Conservation (phyloP, 2,113 vertebrate species). For the Sula dactylatra region DNA sequence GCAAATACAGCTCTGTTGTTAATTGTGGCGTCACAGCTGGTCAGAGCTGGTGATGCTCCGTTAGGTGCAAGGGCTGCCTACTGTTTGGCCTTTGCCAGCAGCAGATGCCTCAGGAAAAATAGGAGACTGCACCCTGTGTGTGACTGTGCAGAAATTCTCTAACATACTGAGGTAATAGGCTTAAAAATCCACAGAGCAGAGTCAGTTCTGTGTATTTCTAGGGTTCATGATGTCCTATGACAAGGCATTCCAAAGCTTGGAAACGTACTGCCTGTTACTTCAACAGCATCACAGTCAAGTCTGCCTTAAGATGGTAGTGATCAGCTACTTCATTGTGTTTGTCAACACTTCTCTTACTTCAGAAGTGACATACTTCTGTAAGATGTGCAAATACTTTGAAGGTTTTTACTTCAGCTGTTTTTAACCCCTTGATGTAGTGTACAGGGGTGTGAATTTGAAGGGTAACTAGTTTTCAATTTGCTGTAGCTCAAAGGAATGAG, state of each 20-base stretch:
- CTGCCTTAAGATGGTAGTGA: neutral
- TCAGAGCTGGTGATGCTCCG: neutral
- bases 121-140: neutral
- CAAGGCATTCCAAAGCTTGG: neutral
- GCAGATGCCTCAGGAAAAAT: neutral
- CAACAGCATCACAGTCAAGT: neutral
- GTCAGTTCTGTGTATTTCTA: neutral
- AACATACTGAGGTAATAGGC: neutral
- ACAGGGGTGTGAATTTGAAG: neutral
- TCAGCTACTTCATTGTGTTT: neutral
- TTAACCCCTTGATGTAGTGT: neutral
- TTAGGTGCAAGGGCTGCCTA: neutral
- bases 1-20: fast-evolving
- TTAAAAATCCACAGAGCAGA: neutral
- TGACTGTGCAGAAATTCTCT: neutral
- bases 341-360: neutral
- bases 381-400: neutral
- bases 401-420: neutral
- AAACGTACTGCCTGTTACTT: neutral
- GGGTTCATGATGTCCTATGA: neutral
- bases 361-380: neutral
- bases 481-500: neutral
- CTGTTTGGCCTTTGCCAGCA: neutral
- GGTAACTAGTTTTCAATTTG: too few species aligned
- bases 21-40: neutral